Evolutionary conservation across 2,797 vertebrate species (phyloP).

Genomic region (Channallabes apus): DNA sequence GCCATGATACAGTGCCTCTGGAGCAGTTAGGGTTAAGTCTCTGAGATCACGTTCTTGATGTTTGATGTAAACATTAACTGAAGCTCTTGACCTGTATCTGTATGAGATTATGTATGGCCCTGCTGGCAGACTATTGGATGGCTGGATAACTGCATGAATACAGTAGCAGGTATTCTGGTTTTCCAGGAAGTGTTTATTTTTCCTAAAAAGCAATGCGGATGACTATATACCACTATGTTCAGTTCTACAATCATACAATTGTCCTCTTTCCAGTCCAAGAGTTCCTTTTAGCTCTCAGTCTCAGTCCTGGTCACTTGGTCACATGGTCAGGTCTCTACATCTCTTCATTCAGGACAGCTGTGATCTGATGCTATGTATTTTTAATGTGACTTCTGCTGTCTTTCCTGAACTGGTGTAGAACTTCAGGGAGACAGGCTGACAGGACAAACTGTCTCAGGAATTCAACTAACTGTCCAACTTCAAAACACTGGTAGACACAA

Average conservation of each 20-base stretch:
- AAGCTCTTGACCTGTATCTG: background rate
- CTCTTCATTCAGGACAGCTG: conserved; percentile 68
- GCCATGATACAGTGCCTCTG: too few species aligned
- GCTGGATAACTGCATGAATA: background rate
- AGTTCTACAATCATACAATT: background rate
- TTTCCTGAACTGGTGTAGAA: conserved; percentile 69
- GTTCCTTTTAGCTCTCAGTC: conserved; percentile 68
- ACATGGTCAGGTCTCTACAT: conserved; percentile 70
- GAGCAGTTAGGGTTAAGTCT: background rate
- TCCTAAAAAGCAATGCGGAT: background rate
- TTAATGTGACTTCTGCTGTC: conserved; percentile 72
- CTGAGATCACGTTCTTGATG: background rate
- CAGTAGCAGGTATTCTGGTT: too few species aligned
- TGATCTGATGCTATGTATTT: conserved; percentile 78
- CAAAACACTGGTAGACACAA: background rate
- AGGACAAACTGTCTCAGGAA: conserved; percentile 54
- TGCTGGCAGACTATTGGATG: background rate
- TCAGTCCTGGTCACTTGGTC: conserved; percentile 60
- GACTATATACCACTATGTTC: background rate
- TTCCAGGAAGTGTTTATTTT: background rate
- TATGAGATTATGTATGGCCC: background rate
- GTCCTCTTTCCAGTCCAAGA: background rate
- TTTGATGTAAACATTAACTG: background rate
- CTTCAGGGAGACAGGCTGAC: conserved; percentile 52
- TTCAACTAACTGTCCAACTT: conserved; percentile 40